phyloP scores from a whole-genome alignment of 2,888 invertebrate genomes.

The Liposcelis brunnea region DNA sequence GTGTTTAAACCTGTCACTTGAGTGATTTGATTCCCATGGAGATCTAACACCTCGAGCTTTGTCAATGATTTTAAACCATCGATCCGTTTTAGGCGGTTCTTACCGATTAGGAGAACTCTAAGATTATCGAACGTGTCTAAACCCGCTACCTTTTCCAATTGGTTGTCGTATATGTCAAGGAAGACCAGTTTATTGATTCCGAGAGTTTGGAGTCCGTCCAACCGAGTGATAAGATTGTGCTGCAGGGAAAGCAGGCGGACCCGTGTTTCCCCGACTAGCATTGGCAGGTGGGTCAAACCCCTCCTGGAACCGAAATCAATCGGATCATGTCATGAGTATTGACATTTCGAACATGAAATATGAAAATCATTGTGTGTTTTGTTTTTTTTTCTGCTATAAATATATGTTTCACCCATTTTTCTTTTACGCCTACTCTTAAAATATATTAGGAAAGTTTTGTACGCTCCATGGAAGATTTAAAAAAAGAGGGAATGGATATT shows the following conservation, averaged over 20 bases:
- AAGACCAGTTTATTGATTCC: conserved; percentile 64
- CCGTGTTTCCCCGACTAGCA: conserved; percentile 63
- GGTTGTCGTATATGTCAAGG: conserved; percentile 87
- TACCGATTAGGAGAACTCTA: conserved; percentile 74
- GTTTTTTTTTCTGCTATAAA: too few species aligned
- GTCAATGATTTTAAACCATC: conserved; percentile 53
- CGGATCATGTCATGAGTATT: neutral
- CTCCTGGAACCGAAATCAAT: conserved; percentile 31
- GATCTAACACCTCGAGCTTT: conserved; percentile 76
- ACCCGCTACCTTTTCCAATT: conserved; percentile 69
- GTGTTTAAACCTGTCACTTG: conserved; percentile 51
- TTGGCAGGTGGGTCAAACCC: conserved; percentile 66
- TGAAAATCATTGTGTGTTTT: neutral
- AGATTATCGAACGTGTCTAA: conserved; percentile 61
- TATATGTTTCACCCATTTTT: too few species aligned
- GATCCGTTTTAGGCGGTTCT: conserved; percentile 73
- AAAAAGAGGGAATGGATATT: too few species aligned
- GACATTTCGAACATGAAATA: conserved; percentile 1
- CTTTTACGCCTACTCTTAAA: too few species aligned
- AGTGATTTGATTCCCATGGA: conserved; percentile 79
- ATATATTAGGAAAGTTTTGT: too few species aligned
- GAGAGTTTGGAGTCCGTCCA: conserved; percentile 38
- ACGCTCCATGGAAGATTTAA: too few species aligned
- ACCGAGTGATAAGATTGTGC: conserved; percentile 70
- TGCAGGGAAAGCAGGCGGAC: conserved; percentile 75